Evolutionary conservation across 1,140 invertebrate genomes (phyloP).

Genomic region (Trachelipus rathkii): DNA sequence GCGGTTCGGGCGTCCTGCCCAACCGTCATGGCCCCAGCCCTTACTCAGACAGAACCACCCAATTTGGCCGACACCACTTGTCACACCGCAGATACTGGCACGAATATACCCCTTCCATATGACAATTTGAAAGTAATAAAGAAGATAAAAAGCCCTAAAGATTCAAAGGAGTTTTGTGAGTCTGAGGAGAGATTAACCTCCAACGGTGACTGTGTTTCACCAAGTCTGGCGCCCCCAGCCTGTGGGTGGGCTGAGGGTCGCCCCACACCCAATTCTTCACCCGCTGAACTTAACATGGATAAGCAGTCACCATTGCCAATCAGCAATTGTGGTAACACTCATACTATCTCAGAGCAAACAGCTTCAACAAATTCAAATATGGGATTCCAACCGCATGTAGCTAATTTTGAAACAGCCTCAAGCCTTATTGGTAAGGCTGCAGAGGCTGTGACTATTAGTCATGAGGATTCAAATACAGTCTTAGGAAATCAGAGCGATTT

Average conservation of each 20-base stretch:
- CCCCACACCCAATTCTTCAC: background rate
- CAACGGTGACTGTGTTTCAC: background rate
- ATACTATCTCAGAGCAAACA: background rate
- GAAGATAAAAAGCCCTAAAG: background rate
- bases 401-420: background rate
- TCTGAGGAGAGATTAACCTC: background rate
- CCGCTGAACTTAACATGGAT: background rate
- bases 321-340: background rate
- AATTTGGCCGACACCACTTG: conserved; percentile 1
- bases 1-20: conserved; percentile 4
- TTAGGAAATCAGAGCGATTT: background rate
- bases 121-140: background rate
- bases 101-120: background rate
- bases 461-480: background rate
- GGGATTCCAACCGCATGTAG: background rate
- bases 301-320: background rate
- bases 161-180: background rate
- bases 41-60: conserved; percentile 2
- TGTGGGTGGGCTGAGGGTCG: conserved; percentile 6
- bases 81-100: background rate
- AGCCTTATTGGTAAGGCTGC: background rate
- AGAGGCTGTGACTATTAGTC: background rate
- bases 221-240: background rate
- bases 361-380: background rate
- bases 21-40: conserved; percentile 9